These are phyloP conservation scores for Maccullochella peelii DNA, from an alignment of 2,113 vertebrate genomes.

Conservation along the genomic window DNA sequence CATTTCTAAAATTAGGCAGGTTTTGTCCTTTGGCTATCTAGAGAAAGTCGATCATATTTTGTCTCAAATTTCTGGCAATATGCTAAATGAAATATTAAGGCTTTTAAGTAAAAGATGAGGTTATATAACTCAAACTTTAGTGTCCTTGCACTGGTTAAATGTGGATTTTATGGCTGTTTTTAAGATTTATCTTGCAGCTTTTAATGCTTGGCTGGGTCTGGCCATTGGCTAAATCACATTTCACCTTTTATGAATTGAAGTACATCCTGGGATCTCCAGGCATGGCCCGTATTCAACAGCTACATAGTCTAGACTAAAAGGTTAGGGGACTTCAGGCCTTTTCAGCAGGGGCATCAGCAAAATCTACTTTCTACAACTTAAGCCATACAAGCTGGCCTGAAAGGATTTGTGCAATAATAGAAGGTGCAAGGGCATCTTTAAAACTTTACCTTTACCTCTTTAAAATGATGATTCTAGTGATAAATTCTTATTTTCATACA, in stretches of 20 bases:
- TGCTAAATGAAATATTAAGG: conserved; percentile 49
- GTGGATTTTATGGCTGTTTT: conserved; percentile 51
- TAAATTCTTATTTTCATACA: neutral
- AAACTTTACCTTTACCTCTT: neutral
- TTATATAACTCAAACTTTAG: conserved; percentile 52
- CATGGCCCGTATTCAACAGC: conserved; percentile 21
- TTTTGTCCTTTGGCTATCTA: conserved; percentile 27
- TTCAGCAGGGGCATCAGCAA: neutral
- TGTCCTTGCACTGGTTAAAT: conserved; percentile 40
- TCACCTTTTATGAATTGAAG: conserved; percentile 56
- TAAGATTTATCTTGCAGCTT: conserved; percentile 38
- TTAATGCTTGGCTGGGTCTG: conserved; percentile 51
- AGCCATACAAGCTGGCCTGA: neutral
- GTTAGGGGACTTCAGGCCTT: conserved; percentile 17
- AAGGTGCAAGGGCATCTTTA: neutral
- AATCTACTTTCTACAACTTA: neutral
- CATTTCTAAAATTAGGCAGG: conserved; percentile 1
- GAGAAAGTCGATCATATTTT: conserved; percentile 21
- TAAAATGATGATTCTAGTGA: neutral
- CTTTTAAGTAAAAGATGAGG: conserved; percentile 42
- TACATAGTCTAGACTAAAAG: conserved; percentile 24
- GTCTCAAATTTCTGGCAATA: conserved; percentile 35
- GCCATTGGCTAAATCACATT: conserved; percentile 49
- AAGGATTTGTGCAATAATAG: neutral
- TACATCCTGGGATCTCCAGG: conserved; percentile 2